Evolutionary conservation across 2,113 vertebrate genomes (phyloP), one percentile per base, ranked within the genome.

Genomic region (Hippopotamus amphibius): DNA sequence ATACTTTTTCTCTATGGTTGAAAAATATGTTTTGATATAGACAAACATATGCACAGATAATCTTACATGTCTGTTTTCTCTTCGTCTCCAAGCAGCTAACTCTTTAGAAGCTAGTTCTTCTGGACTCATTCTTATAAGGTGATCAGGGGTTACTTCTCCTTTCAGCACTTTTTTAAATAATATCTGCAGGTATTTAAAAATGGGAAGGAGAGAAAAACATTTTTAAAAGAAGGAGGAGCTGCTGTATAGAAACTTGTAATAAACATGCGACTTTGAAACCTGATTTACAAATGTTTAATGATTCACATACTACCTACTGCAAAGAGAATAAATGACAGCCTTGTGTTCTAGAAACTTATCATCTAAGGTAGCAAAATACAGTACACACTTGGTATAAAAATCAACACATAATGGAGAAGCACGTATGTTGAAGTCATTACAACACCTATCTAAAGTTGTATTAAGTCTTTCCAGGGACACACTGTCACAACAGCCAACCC

Each of bases 61-160:
- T 98, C 99, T 99, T 98, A 99, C 99, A 26, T 99, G 99, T 99
- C 99, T 99, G 97, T 99, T 99, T 98, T 99, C 99, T 98, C 99
- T 99, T 98, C 99, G 99, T 98, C 99, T 99, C 99, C 99, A 99
- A 69, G 99, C 99, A 98, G 99, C 99, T 97, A 99, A 97, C 96
- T 99, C 99, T 98, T 99, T 99, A 10, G 99, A 99, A 96, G 99
- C 99, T 96, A 99, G 98, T 90, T 99, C 99, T 98, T 99, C 99
- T 2, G 99, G 99, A 98, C 99, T 99, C 99, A 99, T 99, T 97
- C 99, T 99, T 98, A 99, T 99, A 55, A 99, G 98, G 98, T 99
- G 99, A 96, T 98, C 98, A 95, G 99, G 99, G 97, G 99, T 99
- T 96, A 99, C 99, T 93, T 99, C 99, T 96, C 99, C 99, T 98